Evolutionary conservation across 2,113 vertebrate species (phyloP), one percentile per base, ranked within the genome.

Genomic region (Syrmaticus mikado): DNA sequence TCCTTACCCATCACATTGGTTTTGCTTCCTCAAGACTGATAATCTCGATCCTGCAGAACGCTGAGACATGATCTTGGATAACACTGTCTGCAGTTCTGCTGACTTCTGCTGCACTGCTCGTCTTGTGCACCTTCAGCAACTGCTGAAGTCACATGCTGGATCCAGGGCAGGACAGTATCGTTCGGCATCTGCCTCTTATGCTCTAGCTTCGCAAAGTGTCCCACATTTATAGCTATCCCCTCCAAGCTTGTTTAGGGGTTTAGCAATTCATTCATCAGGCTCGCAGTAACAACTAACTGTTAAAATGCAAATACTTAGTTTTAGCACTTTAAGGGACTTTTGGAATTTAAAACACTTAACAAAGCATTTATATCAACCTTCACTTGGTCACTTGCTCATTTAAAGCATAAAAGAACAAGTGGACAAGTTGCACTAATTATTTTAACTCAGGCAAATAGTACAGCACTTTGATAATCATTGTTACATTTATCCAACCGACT

Each of bases 31-130:
- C 17, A 16, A n/a, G 10, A 70, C 18, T 53, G 36, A 36, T 8
- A 32, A 45, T 2, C 60, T 17, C 6, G 16, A 48, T 45, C 61
- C 55, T 82, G 19, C 7, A 32, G 38, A 70, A 75, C 32, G 55
- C 9, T 2, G 1, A 10, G 52, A 70, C 4, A 30, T 1, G 6
- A 22, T 13, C 18, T 10, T 11, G 34, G 25, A 28, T 3, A 43
- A 27, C 0, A 2, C 1, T 5, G 3, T 9, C 30, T 0, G 0
- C 4, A 45, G 45, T 8, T 71, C 61, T 50, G 60, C 82, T 75
- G 38, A 38, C 46, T 50, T 27, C 41, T 28, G 27, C 7, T 20
- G 17, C 66, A 34, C 48, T 13, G 21, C 32, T n/a, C 9, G 48
- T 0, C 21, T 21, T 48, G 22, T 78, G 48, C 52, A 45, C 2